Percentiles rank a stretch among this genome's conserved stretches.
Evolutionary conservation across 2,888 invertebrate species (phyloP).

Genomic region (Spodoptera exigua): DNA sequence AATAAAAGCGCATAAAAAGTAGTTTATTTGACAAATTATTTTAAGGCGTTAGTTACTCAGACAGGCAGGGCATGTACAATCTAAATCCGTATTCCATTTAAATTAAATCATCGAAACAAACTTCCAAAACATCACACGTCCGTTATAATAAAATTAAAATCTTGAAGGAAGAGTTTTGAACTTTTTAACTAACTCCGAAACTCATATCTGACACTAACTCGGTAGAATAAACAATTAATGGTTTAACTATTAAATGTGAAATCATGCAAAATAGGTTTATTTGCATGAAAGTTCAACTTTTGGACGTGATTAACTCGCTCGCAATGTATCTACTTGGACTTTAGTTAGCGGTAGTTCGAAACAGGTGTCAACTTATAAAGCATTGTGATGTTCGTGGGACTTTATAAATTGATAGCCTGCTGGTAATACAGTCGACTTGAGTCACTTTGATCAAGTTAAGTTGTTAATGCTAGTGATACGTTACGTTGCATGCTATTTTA

Average conservation of each 20-base stretch:
- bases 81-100: no score
- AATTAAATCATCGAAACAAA: neutral
- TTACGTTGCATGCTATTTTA: no score
- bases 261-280: conserved; percentile 46
- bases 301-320: conserved; percentile 32
- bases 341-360: conserved; percentile 32
- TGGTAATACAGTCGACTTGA: neutral
- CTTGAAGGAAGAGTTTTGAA: conserved; percentile 12
- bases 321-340: conserved; percentile 31
- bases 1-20: no score
- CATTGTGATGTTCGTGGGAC: conserved; percentile 31
- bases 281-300: conserved; percentile 40
- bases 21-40: no score
- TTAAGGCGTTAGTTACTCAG: no score
- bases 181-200: conserved; percentile 5
- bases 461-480: no score
- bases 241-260: conserved; percentile 46
- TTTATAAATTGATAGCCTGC: conserved; percentile 27
- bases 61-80: no score
- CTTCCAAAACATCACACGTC: neutral
- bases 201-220: conserved; percentile 23
- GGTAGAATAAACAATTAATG: conserved; percentile 49
- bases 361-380: conserved; percentile 30
- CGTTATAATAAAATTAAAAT: conserved; percentile 9
- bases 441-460: no score